Base-by-base conservation (phyloP, 2,888 invertebrate species). In the Entomobrya proxima region DNA sequence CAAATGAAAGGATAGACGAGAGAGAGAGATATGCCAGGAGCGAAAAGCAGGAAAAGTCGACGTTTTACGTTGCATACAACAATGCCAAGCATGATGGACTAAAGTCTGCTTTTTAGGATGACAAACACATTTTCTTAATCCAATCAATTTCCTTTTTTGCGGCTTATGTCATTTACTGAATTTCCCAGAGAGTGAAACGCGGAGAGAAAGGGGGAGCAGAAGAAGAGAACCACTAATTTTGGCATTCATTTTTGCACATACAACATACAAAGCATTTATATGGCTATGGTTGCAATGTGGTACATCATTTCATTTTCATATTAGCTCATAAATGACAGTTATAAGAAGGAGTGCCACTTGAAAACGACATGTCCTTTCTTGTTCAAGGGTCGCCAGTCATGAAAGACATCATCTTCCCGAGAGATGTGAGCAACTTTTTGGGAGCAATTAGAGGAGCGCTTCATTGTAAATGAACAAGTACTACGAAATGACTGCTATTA, bases 81-180 rank as follows among this genome's bases (percentile, higher is more conserved):
- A n/a, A n/a, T n/a, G n/a, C n/a, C n/a, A n/a, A n/a, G n/a, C 13
- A 4, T 69, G 69, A 69, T 44, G 40, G 69, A 69, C 69, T 69
- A 44, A n/a, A n/a, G n/a, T n/a, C 44, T 44, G 1, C 44, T 69
- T n/a, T n/a, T 24, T 4, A 69, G 44, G 44, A 44, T 69, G 69
- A 69, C 44, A 69, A 69, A 27, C 40, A 40, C 40, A 69, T 69
- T 69, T 24, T 40, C 24, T 24, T 55, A 76, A 76, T 76, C 76
- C 55, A 74, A 74, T 74, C 76, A 76, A 76, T 76, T 58, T 58
- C 52, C 75, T 58, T 35, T n/a, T 69, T 44, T 69, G 69, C 35
- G 64, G 64, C 9, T 37, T 64, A 44, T 44, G 44, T n/a, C 15
- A 32, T n/a, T 75, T 52, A 35, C 55, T 5, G 18, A 30, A 47